Base-by-base conservation (phyloP, 2,113 vertebrate species). In the Aphyosemion australe region DNA sequence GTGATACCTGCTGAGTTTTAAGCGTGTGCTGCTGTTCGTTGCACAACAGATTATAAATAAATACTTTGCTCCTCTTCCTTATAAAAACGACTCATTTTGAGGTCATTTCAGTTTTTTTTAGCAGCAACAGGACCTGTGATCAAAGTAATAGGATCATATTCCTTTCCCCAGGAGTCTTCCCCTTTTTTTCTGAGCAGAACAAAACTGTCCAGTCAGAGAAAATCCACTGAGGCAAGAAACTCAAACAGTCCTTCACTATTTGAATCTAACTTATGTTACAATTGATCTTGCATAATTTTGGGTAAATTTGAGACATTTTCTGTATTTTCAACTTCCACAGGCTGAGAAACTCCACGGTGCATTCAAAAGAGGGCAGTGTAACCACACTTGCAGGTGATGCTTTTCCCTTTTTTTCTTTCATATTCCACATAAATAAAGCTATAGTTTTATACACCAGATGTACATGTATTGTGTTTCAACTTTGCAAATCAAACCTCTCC, bases 311-410 rank as follows among this genome's bases (percentile, higher is more conserved):
- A 6, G 47, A 41, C 11, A 21, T 59, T 16, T 21, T 42, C 48
- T 52, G 1, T 21, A 6, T 70, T 57, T 74, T 51, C 12, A 48
- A n/a, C 37, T 20, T 18, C 57, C 66, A 39, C 54, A 42, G 53
- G 16, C 15, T 1, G 12, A 41, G 48, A 71, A 32, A 45, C 72
- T 41, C 51, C 71, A 75, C 72, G 34, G 63, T 61, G 69, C 65
- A 71, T 74, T 85, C 86, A 84, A 88, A 82, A 84, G 86, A 87
- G 84, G 86, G 86, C 84, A 89, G 88, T 88, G 78, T 88, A 80
- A 73, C 37, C 84, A 85, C 85, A 82, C 77, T 78, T 49, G 81
- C 74, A 52, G 72, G 41, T 47, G n/a, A 52, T 2, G 53, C 42
- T 45, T 49, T 45, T 37, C 14, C 39, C 54, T 53, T 37, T 57